Evolutionary conservation across 2,797 vertebrate genomes (phyloP).

Genomic region (Molossus alvarezi): DNA sequence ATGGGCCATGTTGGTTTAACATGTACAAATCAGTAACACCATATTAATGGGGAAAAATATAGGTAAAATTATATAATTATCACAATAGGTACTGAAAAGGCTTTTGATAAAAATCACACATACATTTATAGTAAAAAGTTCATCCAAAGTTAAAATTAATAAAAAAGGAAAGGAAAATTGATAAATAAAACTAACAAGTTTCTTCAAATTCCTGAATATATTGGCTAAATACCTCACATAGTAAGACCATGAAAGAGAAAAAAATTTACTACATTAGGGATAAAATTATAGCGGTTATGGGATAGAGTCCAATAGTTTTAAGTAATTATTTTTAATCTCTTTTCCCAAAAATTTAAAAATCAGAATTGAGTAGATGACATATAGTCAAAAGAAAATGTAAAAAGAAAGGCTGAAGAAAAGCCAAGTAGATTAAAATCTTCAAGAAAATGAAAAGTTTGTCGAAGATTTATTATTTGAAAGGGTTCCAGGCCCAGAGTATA

Average conservation of each 20-base stretch:
- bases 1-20: not conserved
- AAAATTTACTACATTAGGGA: not conserved
- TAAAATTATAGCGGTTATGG: not conserved
- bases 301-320: not conserved
- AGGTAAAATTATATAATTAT: not conserved
- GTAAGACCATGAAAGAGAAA: not conserved
- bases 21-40: not conserved
- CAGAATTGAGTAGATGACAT: not conserved
- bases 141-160: slow-evolving; percentile 10
- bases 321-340: not conserved
- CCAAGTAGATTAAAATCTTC: not conserved
- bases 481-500: not conserved
- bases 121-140: not conserved
- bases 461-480: not conserved
- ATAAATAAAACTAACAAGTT: not conserved
- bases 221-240: not conserved
- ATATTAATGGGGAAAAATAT: not conserved
- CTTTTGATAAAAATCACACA: not conserved
- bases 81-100: not conserved
- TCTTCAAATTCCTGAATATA: not conserved
- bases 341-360: slow-evolving; percentile 1
- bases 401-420: not conserved
- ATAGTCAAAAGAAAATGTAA: not conserved
- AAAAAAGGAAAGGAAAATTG: not conserved
- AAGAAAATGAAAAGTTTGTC: not conserved